These are phyloP conservation scores for Diuraphis noxia DNA, from an alignment of 1,140 invertebrate genomes.

Conservation along the genomic window DNA sequence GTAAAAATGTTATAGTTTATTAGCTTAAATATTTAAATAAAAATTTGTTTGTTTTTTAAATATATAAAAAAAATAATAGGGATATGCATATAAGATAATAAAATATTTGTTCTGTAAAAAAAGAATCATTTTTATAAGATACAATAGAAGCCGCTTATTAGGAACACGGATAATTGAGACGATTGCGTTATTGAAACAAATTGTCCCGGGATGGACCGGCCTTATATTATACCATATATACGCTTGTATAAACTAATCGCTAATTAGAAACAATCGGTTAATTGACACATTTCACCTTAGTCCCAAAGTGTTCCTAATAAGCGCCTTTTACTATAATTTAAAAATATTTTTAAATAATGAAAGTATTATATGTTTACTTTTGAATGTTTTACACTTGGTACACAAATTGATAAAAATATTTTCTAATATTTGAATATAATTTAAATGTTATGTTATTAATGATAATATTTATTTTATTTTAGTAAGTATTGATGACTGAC, in stretches of 20 bases:
- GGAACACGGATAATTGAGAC: no score
- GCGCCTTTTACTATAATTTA: no score
- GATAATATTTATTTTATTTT: conserved; percentile 1
- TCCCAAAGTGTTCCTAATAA: no score
- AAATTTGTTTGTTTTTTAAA: not conserved
- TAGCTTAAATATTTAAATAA: not conserved
- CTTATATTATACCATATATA: no score
- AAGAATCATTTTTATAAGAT: not conserved
- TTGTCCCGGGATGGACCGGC: no score
- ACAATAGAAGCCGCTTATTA: no score
- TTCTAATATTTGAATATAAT: not conserved
- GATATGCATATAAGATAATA: not conserved
- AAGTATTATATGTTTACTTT: not conserved
- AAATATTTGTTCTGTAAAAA: not conserved
- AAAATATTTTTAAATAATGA: not conserved
- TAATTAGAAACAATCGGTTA: no score
- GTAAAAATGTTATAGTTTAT: not conserved
- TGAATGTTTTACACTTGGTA: not conserved
- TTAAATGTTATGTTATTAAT: not conserved
- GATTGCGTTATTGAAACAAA: no score
- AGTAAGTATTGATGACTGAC: not conserved
- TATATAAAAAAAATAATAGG: not conserved
- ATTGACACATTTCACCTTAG: no score
- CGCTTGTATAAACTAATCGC: no score
- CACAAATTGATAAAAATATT: not conserved